Conservation (phyloP, 2,888 invertebrate genomes). For the Criorhina ranunculi region DNA sequence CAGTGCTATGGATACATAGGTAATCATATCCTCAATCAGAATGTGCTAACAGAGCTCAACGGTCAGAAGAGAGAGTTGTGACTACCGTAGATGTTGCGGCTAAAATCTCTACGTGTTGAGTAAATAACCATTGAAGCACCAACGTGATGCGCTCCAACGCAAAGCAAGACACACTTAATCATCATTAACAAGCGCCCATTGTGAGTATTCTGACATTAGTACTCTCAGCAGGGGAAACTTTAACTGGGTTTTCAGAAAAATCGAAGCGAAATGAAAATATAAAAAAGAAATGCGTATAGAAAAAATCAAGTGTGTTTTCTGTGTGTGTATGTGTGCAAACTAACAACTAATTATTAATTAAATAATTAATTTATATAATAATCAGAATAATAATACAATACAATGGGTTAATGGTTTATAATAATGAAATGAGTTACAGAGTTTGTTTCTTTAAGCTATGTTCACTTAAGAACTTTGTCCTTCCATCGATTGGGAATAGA, state of each 20-base stretch:
- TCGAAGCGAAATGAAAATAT: not conserved
- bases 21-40: no score
- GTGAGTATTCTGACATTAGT: no score
- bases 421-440: constrained; percentile 66
- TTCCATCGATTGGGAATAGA: constrained; percentile 30
- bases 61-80: no score
- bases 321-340: constrained; percentile 63
- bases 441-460: constrained; percentile 61
- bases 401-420: constrained; percentile 66
- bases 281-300: constrained; percentile 16
- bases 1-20: no score
- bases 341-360: constrained; percentile 74
- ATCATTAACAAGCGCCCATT: no score
- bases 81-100: no score
- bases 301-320: constrained; percentile 9
- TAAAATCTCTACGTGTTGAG: no score
- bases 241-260: not conserved
- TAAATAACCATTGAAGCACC: no score
- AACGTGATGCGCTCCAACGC: no score
- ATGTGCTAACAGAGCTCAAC: no score
- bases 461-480: constrained; percentile 40
- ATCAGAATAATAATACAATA: constrained; percentile 74
- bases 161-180: no score
- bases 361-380: constrained; percentile 75
- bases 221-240: no score